phyloP scores from a whole-genome alignment of 2,113 vertebrate genomes.

The Protobothrops mucrosquamatus region DNA sequence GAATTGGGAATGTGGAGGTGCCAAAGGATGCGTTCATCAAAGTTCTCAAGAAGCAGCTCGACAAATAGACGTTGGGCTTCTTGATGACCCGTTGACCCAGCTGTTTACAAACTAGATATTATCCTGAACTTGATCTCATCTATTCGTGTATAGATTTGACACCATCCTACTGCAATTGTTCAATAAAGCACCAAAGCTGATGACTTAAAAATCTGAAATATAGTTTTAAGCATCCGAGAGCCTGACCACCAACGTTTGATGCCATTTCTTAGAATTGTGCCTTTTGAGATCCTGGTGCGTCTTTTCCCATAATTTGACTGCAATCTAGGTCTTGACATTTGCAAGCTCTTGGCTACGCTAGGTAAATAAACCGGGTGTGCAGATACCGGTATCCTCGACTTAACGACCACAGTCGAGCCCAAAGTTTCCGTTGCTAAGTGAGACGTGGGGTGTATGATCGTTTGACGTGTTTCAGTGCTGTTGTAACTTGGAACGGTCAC shows the following conservation, averaged over 20 bases:
- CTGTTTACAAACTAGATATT: background rate
- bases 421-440: too few species aligned
- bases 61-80: slow-evolving; percentile 62
- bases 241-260: background rate
- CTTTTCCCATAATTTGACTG: background rate
- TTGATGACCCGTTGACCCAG: background rate
- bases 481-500: too few species aligned
- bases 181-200: background rate
- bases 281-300: background rate
- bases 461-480: too few species aligned
- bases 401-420: background rate
- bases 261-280: background rate
- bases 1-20: slow-evolving; percentile 88
- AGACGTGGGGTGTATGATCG: too few species aligned
- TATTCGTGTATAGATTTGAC: background rate
- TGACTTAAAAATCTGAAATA: background rate
- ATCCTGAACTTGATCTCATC: too few species aligned
- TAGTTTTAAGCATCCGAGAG: fast-evolving
- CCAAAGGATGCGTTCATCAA: slow-evolving; percentile 93
- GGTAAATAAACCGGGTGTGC: background rate
- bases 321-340: background rate
- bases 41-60: slow-evolving; percentile 78
- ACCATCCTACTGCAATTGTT: background rate
- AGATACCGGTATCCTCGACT: background rate
- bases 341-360: background rate